Evolutionary conservation across 2,888 invertebrate species (phyloP).

Genomic region (Pristionchus entomophagus): DNA sequence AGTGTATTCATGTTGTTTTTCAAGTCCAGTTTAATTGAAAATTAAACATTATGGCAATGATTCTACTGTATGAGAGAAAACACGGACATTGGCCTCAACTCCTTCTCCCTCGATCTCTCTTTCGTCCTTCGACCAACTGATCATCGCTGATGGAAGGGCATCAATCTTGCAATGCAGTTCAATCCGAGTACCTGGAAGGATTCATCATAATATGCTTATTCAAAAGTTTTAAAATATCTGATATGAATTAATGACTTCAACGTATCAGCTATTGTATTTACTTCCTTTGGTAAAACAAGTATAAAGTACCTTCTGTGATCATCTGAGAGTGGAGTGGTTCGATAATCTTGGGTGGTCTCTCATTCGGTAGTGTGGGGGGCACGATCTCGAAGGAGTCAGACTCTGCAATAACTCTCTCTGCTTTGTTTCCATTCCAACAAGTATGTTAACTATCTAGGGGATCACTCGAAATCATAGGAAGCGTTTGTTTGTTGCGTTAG

Average conservation of each 20-base stretch:
- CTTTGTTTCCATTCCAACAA: not conserved
- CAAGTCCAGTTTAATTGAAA: no score
- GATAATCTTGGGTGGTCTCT: constrained; percentile 65
- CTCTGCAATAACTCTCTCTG: not conserved
- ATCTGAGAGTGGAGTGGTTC: constrained; percentile 63
- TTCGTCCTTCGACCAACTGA: constrained; percentile 69
- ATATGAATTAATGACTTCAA: no score
- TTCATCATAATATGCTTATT: not conserved
- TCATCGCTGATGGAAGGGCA: constrained; percentile 63
- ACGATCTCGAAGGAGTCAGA: constrained; percentile 60
- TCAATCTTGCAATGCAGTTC: constrained; percentile 64
- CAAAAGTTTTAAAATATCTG: not conserved
- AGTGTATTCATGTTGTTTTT: no score
- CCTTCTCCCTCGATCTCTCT: constrained; percentile 50
- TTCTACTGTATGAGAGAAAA: no score
- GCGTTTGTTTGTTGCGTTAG: constrained; percentile 1
- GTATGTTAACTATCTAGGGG: not conserved
- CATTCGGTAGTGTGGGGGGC: constrained; percentile 64
- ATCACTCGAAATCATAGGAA: constrained; percentile 9
- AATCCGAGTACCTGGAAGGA: constrained; percentile 59
- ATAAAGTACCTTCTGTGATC: constrained; percentile 61
- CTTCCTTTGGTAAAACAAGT: no score
- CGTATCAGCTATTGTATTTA: no score
- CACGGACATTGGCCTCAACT: constrained; percentile 37
- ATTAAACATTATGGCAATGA: no score